These are phyloP conservation scores for roundworm (Caenorhabditis elegans) DNA, from an alignment of 1,140 invertebrate genomes.

Conservation along the genomic window DNA sequence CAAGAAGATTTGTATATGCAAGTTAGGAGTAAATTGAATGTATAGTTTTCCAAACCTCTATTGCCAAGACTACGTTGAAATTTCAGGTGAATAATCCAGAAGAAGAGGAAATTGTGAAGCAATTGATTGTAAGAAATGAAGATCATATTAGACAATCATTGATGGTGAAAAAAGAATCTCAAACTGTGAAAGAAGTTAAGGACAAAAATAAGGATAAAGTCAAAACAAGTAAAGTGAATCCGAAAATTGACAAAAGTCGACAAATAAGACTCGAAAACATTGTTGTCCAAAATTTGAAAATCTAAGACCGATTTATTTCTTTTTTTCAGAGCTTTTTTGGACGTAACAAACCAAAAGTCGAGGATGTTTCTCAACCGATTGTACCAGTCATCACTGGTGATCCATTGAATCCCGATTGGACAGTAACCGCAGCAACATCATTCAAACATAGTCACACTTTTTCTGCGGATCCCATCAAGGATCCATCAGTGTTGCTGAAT, in stretches of 20 bases:
- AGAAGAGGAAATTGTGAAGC: not conserved
- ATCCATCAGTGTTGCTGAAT: not conserved
- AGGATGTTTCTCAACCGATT: not conserved
- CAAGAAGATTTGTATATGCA: not conserved
- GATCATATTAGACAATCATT: not conserved
- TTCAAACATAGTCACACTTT: slow-evolving; percentile 9
- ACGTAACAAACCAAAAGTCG: not conserved
- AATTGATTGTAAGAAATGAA: not conserved
- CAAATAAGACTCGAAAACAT: too few relatives aligned
- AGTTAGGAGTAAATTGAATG: not conserved
- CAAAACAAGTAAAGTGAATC: not conserved
- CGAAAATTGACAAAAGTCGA: too few relatives aligned
- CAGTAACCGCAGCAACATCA: not conserved
- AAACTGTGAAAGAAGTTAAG: not conserved
- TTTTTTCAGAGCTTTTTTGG: not conserved
- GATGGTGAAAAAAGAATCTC: slow-evolving; percentile 1
- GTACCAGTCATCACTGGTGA: not conserved
- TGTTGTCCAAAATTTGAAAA: too few relatives aligned
- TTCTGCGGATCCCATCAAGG: not conserved
- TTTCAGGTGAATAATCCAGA: not conserved
- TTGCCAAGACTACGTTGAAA: too few relatives aligned
- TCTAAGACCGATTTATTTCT: too few relatives aligned
- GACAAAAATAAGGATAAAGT: not conserved
- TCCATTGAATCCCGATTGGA: not conserved
- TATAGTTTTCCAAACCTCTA: not conserved